Percentiles rank a stretch among this genome's conserved stretches.
phyloP scores from a whole-genome alignment of 64 coral and sea anemone genomes.

The Porites australiensis region DNA sequence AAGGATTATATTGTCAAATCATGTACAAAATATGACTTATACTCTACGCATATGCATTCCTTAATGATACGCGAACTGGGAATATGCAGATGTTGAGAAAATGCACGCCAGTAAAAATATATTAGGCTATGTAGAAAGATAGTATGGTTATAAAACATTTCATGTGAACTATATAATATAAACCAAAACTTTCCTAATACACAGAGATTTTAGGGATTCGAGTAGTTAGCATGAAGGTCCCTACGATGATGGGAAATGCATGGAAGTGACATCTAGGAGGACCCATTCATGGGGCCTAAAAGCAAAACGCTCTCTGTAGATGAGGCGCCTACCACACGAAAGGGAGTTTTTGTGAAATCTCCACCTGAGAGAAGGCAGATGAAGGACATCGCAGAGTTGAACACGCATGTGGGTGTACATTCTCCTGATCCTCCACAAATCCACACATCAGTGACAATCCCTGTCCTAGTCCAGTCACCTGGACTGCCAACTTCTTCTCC shows the following conservation, averaged over 20 bases:
- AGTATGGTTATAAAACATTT: neutral
- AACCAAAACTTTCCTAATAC: neutral
- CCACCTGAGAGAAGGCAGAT: neutral
- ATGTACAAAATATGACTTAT: neutral
- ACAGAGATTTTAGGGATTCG: neutral
- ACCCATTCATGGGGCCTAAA: neutral
- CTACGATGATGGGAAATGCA: neutral
- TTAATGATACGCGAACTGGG: neutral
- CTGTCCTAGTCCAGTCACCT: neutral
- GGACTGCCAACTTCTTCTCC: neutral
- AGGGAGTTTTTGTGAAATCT: neutral
- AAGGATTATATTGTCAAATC: neutral
- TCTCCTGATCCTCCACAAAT: neutral
- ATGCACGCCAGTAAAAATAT: neutral
- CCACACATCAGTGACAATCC: neutral
- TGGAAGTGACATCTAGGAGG: constrained; percentile 9
- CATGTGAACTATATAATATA: neutral
- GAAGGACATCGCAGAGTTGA: constrained; percentile 10
- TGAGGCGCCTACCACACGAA: neutral
- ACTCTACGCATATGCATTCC: neutral
- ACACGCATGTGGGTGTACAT: neutral
- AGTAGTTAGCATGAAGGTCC: neutral
- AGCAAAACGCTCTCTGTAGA: neutral
- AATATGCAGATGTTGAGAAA: neutral
- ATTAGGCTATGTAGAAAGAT: neutral